These are phyloP conservation scores for Chionis minor DNA, from an alignment of 2,113 vertebrate genomes.

Conservation along the genomic window DNA sequence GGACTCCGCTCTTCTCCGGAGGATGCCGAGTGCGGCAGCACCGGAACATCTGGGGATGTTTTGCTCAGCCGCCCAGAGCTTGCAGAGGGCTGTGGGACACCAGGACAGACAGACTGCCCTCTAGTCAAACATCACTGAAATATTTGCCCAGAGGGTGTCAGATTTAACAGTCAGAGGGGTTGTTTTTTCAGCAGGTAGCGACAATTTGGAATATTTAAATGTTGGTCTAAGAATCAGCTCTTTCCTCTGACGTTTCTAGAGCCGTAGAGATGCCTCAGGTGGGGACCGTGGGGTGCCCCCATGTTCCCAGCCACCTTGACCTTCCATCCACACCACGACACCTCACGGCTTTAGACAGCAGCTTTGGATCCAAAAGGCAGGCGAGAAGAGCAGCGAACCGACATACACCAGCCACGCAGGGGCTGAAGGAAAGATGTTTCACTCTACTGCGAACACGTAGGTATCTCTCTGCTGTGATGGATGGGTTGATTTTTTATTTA, in stretches of 20 bases:
- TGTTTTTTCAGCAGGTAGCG: background rate
- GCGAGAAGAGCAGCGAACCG: background rate
- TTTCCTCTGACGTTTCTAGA: background rate
- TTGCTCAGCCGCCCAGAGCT: background rate
- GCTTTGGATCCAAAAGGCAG: background rate
- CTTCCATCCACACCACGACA: background rate
- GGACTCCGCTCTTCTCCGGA: background rate
- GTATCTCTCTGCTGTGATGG: background rate
- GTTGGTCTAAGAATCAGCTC: background rate
- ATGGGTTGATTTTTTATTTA: background rate
- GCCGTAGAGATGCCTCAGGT: accelerated
- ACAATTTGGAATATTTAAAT: background rate
- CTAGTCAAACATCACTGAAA: background rate
- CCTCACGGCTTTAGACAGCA: background rate
- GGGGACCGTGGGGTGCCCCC: background rate
- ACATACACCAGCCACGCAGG: background rate
- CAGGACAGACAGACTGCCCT: background rate
- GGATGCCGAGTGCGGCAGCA: background rate
- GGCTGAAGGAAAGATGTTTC: background rate
- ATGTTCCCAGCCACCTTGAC: background rate
- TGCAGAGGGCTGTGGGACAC: background rate
- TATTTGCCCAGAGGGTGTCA: background rate
- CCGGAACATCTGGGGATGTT: background rate
- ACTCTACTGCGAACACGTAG: background rate
- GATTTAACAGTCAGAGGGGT: background rate